These are phyloP conservation scores for Netelia virgata DNA, from an alignment of 2,888 invertebrate species.

Conservation along the genomic window DNA sequence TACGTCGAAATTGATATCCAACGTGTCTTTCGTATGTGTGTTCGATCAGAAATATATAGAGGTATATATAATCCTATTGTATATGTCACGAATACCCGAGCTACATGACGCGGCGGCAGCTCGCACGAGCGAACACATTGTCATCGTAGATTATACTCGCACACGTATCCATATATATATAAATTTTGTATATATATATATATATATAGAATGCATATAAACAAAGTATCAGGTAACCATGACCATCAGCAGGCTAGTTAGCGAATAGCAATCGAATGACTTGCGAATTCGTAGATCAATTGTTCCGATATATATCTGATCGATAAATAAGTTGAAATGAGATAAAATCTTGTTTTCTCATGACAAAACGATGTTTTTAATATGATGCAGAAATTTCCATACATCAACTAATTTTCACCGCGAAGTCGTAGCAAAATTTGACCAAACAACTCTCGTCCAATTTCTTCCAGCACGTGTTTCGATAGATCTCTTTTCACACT, in stretches of 20 bases:
- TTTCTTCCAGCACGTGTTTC: neutral
- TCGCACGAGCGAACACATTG: no score
- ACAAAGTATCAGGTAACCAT: conserved; percentile 9
- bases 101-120: no score
- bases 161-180: neutral
- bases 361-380: neutral
- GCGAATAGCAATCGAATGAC: conserved; percentile 21
- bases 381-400: neutral
- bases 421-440: neutral
- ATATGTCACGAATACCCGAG: no score
- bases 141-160: neutral
- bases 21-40: no score
- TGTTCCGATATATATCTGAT: neutral
- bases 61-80: no score
- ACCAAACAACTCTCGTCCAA: neutral
- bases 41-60: no score
- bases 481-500: conserved; percentile 12
- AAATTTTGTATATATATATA: no score
- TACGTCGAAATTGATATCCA: neutral
- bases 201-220: neutral
- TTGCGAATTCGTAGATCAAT: conserved; percentile 13
- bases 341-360: neutral
- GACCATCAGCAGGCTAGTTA: neutral
- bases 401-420: neutral
- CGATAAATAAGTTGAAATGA: neutral